phyloP scores from a whole-genome alignment of 2,797 vertebrate species.

The Lemur catta region DNA sequence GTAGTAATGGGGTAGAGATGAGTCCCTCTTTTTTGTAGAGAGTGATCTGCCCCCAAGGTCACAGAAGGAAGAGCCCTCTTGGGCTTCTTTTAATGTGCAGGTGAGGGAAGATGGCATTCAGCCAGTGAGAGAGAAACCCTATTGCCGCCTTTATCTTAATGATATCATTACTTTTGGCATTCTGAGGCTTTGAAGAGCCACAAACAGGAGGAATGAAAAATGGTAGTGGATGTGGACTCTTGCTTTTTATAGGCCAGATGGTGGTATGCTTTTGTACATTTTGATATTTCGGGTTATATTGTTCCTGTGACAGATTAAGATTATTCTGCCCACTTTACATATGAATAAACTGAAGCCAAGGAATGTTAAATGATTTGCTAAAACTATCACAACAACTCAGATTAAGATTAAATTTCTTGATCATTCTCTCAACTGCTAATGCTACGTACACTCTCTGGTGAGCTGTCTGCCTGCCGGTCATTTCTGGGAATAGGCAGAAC shows the following conservation, averaged over 20 bases:
- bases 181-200: slow-evolving; percentile 38
- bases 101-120: background rate
- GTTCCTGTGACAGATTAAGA: slow-evolving; percentile 5
- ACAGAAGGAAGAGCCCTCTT: slow-evolving; percentile 36
- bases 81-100: slow-evolving; percentile 24
- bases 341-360: slow-evolving; percentile 6
- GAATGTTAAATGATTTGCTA: background rate
- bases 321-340: slow-evolving; percentile 43
- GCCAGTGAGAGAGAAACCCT: background rate
- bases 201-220: slow-evolving; percentile 55
- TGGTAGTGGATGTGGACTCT: background rate
- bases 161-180: slow-evolving; percentile 46
- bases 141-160: slow-evolving; percentile 40
- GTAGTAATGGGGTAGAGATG: background rate
- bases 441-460: background rate
- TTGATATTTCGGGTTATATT: background rate
- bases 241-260: slow-evolving; percentile 35
- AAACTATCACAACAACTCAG: background rate
- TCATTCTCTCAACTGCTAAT: background rate
- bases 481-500: slow-evolving; percentile 41
- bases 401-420: slow-evolving; percentile 20
- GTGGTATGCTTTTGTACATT: slow-evolving; percentile 40
- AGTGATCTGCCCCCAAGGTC: slow-evolving; percentile 48
- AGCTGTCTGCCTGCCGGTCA: slow-evolving; percentile 22
- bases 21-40: slow-evolving; percentile 9